Evolutionary conservation across 2,888 invertebrate species (phyloP).

Genomic region (Heteropelma amictum): DNA sequence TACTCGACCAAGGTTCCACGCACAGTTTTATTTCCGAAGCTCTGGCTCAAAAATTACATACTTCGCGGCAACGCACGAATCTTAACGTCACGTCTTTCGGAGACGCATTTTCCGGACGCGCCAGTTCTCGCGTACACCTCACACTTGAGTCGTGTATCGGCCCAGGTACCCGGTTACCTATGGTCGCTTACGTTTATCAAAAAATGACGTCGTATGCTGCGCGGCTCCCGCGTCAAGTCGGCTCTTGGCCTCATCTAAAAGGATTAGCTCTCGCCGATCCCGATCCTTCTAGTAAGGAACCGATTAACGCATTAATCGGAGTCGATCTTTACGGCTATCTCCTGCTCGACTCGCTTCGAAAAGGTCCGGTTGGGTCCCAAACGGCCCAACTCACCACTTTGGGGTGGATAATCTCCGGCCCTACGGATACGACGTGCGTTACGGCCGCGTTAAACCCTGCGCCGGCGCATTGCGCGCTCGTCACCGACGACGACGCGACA

Average conservation of each 20-base stretch:
- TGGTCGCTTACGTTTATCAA: constrained; percentile 23
- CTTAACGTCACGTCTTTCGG: constrained; percentile 22
- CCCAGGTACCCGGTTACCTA: not conserved
- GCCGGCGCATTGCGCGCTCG: not conserved
- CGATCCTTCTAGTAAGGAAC: constrained; percentile 10
- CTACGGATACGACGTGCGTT: not conserved
- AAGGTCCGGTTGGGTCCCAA: not conserved
- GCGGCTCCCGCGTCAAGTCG: not conserved
- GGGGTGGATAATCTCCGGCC: constrained; percentile 49
- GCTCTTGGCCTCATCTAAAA: not conserved
- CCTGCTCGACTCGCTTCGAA: not conserved
- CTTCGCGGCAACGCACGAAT: constrained; percentile 3
- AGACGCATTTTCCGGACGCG: not conserved
- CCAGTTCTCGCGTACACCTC: constrained; percentile 1
- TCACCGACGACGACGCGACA: not conserved
- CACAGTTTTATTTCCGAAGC: constrained; percentile 5
- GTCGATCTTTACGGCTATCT: constrained; percentile 38
- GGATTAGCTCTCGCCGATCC: constrained; percentile 13
- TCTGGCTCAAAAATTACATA: constrained; percentile 5
- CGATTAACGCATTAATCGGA: constrained; percentile 25
- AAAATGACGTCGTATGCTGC: constrained; percentile 4
- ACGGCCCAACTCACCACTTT: constrained; percentile 42
- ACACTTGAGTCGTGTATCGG: constrained; percentile 9
- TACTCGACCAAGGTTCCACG: constrained; percentile 14
- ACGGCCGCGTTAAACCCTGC: not conserved